Base-by-base conservation (phyloP, 2,888 invertebrate genomes). In the Miltochrista miniata region DNA sequence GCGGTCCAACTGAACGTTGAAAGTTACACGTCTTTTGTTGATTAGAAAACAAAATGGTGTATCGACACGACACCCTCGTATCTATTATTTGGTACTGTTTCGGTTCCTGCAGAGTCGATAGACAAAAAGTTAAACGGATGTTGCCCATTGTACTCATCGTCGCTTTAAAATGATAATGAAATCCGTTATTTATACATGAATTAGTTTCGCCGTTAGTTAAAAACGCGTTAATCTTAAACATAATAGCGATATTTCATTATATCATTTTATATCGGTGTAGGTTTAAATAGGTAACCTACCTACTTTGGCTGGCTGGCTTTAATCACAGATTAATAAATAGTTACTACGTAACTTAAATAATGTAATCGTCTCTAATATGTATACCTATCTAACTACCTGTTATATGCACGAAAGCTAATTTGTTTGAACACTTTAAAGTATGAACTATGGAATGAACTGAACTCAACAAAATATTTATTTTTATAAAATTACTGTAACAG, bases 31-130 rank as follows among this genome's bases (percentile, higher is more conserved):
- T 48, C 77, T 59, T 81, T 90, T 90, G 88, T 90, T 81, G 76
- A 85, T 83, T 85, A 78, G 72, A 78, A 84, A 82, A 89, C 90
- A 90, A 89, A 86, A 84, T 82, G 69, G 76, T 82, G 79, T 87
- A 89, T 89, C 91, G 88, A 89, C 90, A 90, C 88, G 88, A 89
- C 90, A 90, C 88, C 91, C 88, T 84, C 83, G 83, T 78, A 83
- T 70, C 82, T 78, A 85, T 88, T 85, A 85, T 86, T 79, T 69
- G 74, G 72, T 73, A 77, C 78, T 76, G 77, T 85, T 79, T 83
- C 83, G 81, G 83, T 83, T 84, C 79, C 75, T 80, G 72, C 68
- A 71, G 74, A 70, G 80, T 74, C 80, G 69, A 70, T 75, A 81
- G 72, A 87, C 85, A 87, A 86, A 80, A 85, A 81, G 71, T 73